These are phyloP conservation scores for Buathra laborator DNA, from an alignment of 2,888 invertebrate genomes.

Conservation along the genomic window DNA sequence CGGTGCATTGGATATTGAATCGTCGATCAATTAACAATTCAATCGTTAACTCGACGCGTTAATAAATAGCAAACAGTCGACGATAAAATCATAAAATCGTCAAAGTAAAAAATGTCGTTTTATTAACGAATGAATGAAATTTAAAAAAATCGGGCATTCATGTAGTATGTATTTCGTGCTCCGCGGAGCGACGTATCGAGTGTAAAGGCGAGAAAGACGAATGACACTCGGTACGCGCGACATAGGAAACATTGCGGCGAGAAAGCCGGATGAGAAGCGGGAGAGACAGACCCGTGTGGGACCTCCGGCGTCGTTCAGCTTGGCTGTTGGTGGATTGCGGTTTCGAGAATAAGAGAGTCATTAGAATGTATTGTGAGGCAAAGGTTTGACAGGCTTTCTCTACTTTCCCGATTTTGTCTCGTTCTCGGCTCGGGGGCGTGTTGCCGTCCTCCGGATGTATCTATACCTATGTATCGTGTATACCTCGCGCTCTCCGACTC, in stretches of 20 bases:
- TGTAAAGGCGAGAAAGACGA: conserved; percentile 3
- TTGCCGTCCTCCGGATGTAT: not conserved
- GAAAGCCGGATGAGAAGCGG: conserved; percentile 4
- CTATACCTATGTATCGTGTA: not conserved
- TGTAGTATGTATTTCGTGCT: conserved; percentile 24
- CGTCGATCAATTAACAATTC: not conserved
- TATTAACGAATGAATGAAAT: conserved; percentile 4
- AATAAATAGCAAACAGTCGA: not conserved
- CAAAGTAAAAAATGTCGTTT: not conserved
- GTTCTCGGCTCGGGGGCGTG: conserved; percentile 23
- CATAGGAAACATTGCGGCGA: not conserved
- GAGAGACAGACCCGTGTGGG: conserved; percentile 1
- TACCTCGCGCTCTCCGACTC: not conserved
- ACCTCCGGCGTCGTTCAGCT: conserved; percentile 40
- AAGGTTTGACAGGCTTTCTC: conserved; percentile 78
- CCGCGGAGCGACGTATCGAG: conserved; percentile 8
- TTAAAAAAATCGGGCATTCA: not conserved
- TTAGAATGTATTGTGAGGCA: conserved; percentile 83
- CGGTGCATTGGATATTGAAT: not conserved
- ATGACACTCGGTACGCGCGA: conserved; percentile 33
- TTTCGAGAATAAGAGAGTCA: conserved; percentile 74
- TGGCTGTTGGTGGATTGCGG: conserved; percentile 32
- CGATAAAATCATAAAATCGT: not conserved
- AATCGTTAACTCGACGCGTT: not conserved
- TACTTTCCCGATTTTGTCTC: conserved; percentile 57